A percentile compares a stretch with the other conserved stretches of the same genome.
phyloP scores from a whole-genome alignment of 1,140 invertebrate genomes.

The Drosophila nikananu region DNA sequence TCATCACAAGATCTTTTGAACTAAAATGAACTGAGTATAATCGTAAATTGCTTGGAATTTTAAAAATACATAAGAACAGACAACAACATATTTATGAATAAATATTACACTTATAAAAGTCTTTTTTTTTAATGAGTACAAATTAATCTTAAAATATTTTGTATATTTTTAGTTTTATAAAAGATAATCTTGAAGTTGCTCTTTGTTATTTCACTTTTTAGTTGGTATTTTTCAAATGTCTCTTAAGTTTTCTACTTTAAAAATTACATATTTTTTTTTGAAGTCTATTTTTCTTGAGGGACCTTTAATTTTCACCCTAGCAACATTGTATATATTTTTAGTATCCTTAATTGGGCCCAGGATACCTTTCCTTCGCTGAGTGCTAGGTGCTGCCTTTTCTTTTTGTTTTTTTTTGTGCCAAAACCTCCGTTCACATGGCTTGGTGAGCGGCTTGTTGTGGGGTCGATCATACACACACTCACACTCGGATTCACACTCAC shows the following conservation, averaged over 20 bases:
- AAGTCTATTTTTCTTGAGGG: background rate
- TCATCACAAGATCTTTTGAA: slow-evolving; percentile 1
- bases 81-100: background rate
- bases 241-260: background rate
- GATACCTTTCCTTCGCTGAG: slow-evolving; percentile 3
- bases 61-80: background rate
- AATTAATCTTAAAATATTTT: no score
- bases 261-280: background rate
- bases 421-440: slow-evolving; percentile 29
- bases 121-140: no score
- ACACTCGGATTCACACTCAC: slow-evolving; percentile 30
- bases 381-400: background rate
- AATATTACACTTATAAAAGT: background rate
- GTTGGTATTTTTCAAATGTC: background rate
- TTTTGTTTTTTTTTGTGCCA: background rate
- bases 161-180: background rate
- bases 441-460: slow-evolving; percentile 35
- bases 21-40: background rate
- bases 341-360: background rate
- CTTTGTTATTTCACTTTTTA: no score
- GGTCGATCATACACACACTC: slow-evolving; percentile 40
- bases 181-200: background rate
- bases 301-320: background rate
- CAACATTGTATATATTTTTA: slow-evolving; percentile 2
- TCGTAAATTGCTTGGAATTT: background rate